Base-by-base conservation (phyloP, 2,888 invertebrate species). In the Urechis unicinctus region DNA sequence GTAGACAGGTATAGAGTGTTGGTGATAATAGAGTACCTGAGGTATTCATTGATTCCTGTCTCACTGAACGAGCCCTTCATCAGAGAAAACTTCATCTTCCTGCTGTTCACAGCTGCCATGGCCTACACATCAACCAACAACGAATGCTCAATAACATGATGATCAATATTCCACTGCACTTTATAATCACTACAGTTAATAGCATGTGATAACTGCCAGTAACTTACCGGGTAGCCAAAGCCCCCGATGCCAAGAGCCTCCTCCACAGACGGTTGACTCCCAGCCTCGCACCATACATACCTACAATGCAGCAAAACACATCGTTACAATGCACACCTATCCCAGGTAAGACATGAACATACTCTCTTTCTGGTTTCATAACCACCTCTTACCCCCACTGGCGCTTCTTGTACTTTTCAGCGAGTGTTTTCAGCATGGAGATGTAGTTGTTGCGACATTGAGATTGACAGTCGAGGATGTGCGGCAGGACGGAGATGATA, bases 241-340 rank as follows among this genome's bases (percentile, higher is more conserved):
- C 84, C 98, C 61, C 98, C 98, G 64, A 98, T 88, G 73, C 93
- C 97, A 36, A 99, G 78, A 0, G 91, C 85, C 61, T 86, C 86
- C 77, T 98, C 98, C 22, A 98, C 76, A 0, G 86, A 84, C 0
- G 82, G 76, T 77, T 98, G 96, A 1, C 88, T 83, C 9, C 87
- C 89, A 44, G 92, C 96, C 77, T 97, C 96, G 1, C 90, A 80
- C 98, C 98, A 98, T 13, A 91, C 82, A 95, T 96, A 97, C 59
- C 83, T 82, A 72, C 9, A 65, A 62, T 13, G 13, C 46, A 47
- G 9, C 47, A 41, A 3, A 36, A 2, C 1, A 4, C 6, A 42
- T 21, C 3, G 21, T 1, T 30, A 3, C 2, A 5, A 13, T 31
- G 28, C 17, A 29, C n/a, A n/a, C n/a, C n/a, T n/a, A n/a, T n/a